Percentiles rank a stretch among this genome's conserved stretches.
Evolutionary conservation across 2,113 vertebrate species (phyloP).

Genomic region (Calcarius ornatus): DNA sequence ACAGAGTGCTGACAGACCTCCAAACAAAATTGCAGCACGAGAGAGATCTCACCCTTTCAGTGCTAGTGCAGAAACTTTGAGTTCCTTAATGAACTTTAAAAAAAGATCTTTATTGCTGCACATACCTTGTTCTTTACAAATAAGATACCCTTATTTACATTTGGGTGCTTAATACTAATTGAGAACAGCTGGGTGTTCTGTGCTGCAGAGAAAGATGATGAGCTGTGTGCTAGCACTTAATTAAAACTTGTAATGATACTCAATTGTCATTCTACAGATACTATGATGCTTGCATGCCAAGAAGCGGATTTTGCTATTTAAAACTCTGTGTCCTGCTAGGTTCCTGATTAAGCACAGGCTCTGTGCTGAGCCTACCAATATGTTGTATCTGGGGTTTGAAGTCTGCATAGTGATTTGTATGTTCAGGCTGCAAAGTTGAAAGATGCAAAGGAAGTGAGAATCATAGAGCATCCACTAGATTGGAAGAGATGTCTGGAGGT

Average conservation of each 20-base stretch:
- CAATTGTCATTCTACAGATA: not conserved
- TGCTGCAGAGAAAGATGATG: not conserved
- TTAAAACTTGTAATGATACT: not conserved
- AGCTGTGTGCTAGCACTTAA: not conserved
- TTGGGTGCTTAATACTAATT: not conserved
- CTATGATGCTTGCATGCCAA: not conserved
- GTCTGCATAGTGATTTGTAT: not conserved
- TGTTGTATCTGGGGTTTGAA: not conserved
- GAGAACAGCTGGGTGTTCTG: not conserved
- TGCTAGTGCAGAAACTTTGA: not conserved
- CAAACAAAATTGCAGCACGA: not conserved
- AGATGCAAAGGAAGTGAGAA: not conserved
- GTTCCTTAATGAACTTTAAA: not conserved
- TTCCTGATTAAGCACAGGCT: not conserved
- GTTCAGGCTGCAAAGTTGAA: not conserved
- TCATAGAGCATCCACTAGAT: not conserved
- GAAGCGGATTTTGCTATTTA: not conserved
- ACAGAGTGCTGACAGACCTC: not conserved
- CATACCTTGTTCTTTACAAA: not conserved
- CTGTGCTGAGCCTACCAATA: not conserved
- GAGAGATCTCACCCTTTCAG: not conserved
- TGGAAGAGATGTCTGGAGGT: not conserved
- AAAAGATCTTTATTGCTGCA: not conserved
- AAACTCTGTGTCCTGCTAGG: not conserved
- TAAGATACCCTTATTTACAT: not conserved